Evolutionary conservation across 2,113 vertebrate species (phyloP), one percentile per base, ranked within the genome.

Genomic region (Rhinopomastus cyanomelas): DNA sequence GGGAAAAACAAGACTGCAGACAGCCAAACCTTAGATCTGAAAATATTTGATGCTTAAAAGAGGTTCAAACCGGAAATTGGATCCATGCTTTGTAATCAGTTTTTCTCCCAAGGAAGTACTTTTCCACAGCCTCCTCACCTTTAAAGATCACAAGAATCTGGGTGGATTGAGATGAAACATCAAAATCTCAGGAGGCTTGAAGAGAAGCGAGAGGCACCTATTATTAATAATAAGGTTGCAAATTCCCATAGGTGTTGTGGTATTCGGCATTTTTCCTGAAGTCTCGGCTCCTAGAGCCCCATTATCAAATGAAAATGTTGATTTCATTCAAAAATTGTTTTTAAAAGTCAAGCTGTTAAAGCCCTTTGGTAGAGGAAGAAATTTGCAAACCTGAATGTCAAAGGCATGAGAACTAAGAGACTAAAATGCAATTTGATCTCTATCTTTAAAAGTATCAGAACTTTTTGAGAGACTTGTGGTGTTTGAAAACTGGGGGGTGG

Each of bases 361-460:
- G 36, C 66, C 76, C 90, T 96, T 94, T 95, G 92, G 92, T 81
- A 93, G 88, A 4, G 66, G 55, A 88, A 64, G 53, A 90, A 72
- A 74, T 73, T 65, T 88, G 88, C 92, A 96, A 94, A 93, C 81
- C 39, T 90, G 84, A 60, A 88, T 65, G 95, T 93, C 89, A 93
- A 95, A 95, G 78, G 87, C 87, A 88, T 94, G 94, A 95, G 94
- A 96, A 96, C 88, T 87, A 26, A 87, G 80, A 93, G 81, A 79
- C 68, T 39, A 88, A 95, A 95, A 81, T 68, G 88, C 90, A 92
- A 90, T 84, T 44, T 94, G 95, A 96, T 95, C 66, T 59, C 95
- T 95, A 96, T 96, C 95, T 95, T 90, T 83, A 93, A 95, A 93
- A 93, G 84, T 90, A 90, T 65, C 91, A 65, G 55, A 92, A 84